These are phyloP conservation scores for Synergus itoensis DNA, from an alignment of 2,888 invertebrate species.

Conservation along the genomic window DNA sequence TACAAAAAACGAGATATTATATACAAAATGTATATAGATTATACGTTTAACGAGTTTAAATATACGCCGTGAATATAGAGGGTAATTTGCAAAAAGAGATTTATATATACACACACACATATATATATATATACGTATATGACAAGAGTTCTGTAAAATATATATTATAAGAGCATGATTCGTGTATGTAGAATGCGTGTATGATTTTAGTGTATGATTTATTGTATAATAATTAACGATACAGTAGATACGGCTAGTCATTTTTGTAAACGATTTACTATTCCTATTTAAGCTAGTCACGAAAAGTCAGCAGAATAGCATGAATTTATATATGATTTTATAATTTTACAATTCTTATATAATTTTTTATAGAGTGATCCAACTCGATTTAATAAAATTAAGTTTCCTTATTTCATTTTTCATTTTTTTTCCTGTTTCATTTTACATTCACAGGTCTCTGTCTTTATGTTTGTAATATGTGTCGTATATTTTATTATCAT, in stretches of 20 bases:
- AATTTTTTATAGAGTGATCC: constrained; percentile 46
- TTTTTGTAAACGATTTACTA: constrained; percentile 68
- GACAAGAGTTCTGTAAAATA: constrained; percentile 44
- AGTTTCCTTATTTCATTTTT: constrained; percentile 37
- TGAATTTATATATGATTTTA: constrained; percentile 48
- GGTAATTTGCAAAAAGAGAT: constrained; percentile 54
- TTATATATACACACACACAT: constrained; percentile 57
- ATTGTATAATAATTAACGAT: constrained; percentile 53
- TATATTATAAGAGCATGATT: constrained; percentile 53
- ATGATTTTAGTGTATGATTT: constrained; percentile 51
- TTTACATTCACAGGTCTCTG: not conserved
- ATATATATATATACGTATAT: constrained; percentile 58
- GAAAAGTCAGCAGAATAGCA: constrained; percentile 58
- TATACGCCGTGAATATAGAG: constrained; percentile 51
- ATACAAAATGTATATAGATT: constrained; percentile 47
- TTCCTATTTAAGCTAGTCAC: constrained; percentile 71
- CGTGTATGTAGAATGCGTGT: constrained; percentile 43
- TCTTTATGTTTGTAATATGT: constrained; percentile 1
- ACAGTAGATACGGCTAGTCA: constrained; percentile 67
- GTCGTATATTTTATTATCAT: not conserved
- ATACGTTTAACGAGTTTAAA: constrained; percentile 52
- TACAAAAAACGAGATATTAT: constrained; percentile 53
- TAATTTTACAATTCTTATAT: constrained; percentile 47
- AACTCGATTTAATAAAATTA: constrained; percentile 52
- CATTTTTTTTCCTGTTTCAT: constrained; percentile 28